Conservation (phyloP, 23 tunicate genomes). For the Oikopleura albicans region DNA sequence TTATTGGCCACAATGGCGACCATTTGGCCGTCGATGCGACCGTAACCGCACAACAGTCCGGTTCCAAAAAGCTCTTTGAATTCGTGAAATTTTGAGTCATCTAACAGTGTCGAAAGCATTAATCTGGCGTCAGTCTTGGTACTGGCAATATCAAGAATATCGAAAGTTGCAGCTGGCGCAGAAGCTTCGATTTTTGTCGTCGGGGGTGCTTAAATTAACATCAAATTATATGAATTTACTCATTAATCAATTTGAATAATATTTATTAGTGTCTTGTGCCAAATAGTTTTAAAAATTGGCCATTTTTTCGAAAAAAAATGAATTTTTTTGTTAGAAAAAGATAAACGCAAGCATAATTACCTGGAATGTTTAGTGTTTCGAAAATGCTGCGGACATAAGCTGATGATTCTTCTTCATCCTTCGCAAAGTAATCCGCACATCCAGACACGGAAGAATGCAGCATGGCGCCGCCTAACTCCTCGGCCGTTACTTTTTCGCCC, state of each 20-base stretch:
- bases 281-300: too few relatives aligned
- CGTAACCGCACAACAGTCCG: conserved; percentile 55
- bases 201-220: not conserved
- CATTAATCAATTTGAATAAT: too few relatives aligned
- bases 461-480: conserved; percentile 75
- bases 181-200: not conserved
- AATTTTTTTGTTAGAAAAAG: too few relatives aligned
- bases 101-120: conserved; percentile 31
- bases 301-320: too few relatives aligned
- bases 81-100: conserved; percentile 66
- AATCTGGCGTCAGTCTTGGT: conserved; percentile 30
- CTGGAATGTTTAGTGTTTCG: conserved; percentile 43
- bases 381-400: conserved; percentile 39
- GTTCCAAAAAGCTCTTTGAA: conserved; percentile 42
- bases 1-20: conserved; percentile 63
- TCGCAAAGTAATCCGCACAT: conserved; percentile 69
- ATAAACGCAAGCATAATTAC: too few relatives aligned
- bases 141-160: conserved; percentile 20
- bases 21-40: conserved; percentile 33
- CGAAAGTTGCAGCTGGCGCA: conserved; percentile 11
- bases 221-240: too few relatives aligned
- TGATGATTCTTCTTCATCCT: conserved; percentile 40
- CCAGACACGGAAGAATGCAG: conserved; percentile 65
- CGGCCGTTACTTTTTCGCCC: conserved; percentile 70
- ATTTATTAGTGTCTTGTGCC: too few relatives aligned